Percentiles rank a stretch among this genome's conserved stretches.
Evolutionary conservation across 2,113 vertebrate genomes (phyloP).

Genomic region (Datnioides undecimradiatus): DNA sequence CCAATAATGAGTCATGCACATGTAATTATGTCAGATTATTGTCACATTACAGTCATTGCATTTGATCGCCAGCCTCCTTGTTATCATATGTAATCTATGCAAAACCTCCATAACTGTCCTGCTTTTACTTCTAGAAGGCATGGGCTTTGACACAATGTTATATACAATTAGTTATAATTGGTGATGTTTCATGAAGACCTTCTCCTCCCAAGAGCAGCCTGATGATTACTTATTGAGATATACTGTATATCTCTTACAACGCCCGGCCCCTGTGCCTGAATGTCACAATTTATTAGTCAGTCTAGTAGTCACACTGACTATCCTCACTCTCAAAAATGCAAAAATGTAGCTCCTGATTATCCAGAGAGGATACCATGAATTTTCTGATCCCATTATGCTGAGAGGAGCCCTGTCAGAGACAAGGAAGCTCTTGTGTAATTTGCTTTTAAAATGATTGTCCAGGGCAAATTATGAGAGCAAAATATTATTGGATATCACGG

Average conservation of each 20-base stretch:
- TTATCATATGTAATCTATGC: slow-evolving; percentile 67
- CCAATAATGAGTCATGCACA: slow-evolving; percentile 60
- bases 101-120: slow-evolving; percentile 66
- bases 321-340: slow-evolving; percentile 55
- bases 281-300: slow-evolving; percentile 75
- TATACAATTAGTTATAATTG: slow-evolving; percentile 77
- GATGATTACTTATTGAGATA: slow-evolving; percentile 60
- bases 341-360: slow-evolving; percentile 64
- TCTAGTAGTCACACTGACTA: slow-evolving; percentile 57
- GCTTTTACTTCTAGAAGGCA: slow-evolving; percentile 58
- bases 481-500: slow-evolving; percentile 1
- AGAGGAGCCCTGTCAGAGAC: slow-evolving; percentile 14
- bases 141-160: slow-evolving; percentile 64
- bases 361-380: slow-evolving; percentile 36
- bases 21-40: slow-evolving; percentile 70
- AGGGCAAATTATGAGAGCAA: slow-evolving; percentile 16
- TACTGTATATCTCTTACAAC: slow-evolving; percentile 57
- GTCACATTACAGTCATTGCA: slow-evolving; percentile 71
- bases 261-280: slow-evolving; percentile 56
- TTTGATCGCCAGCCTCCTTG: slow-evolving; percentile 59
- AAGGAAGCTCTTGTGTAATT: slow-evolving; percentile 14
- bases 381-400: slow-evolving; percentile 42
- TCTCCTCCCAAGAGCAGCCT: slow-evolving; percentile 60
- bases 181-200: slow-evolving; percentile 80
- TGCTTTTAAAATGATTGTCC: slow-evolving; percentile 17